These are phyloP conservation scores for Cheilosia vulpina DNA, from an alignment of 2,888 invertebrate species.

Conservation along the genomic window DNA sequence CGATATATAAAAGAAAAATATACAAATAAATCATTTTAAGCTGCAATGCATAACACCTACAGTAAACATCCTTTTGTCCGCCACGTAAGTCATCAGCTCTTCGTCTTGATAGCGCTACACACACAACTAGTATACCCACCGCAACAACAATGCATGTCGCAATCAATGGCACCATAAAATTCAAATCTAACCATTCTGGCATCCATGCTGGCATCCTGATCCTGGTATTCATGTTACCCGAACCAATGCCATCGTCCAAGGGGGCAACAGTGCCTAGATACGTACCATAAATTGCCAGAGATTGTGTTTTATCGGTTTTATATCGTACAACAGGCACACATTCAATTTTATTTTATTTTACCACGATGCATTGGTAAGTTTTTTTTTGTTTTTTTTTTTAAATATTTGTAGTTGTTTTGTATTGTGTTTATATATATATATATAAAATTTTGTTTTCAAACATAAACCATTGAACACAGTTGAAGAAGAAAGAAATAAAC, in stretches of 20 bases:
- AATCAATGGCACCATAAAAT: constrained; percentile 94
- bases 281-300: constrained; percentile 42
- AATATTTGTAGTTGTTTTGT: constrained; percentile 62
- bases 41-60: constrained; percentile 86
- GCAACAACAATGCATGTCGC: constrained; percentile 95
- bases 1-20: constrained; percentile 20
- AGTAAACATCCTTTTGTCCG: constrained; percentile 90
- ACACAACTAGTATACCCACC: constrained; percentile 95
- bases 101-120: constrained; percentile 93
- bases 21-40: constrained; percentile 32
- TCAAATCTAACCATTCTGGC: constrained; percentile 94
- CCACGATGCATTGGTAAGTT: constrained; percentile 72
- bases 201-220: constrained; percentile 89
- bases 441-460: constrained; percentile 66
- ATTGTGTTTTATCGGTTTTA: constrained; percentile 43
- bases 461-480: constrained; percentile 77
- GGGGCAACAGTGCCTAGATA: constrained; percentile 91
- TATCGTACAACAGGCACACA: constrained; percentile 74
- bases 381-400: constrained; percentile 23
- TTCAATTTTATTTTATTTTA: constrained; percentile 61
- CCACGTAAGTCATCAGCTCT: constrained; percentile 91
- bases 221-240: constrained; percentile 84
- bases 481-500: constrained; percentile 77
- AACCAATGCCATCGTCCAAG: constrained; percentile 85
- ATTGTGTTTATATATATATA: constrained; percentile 64